Conservation (phyloP, 2,113 vertebrate genomes). For the Labrus mixtus region DNA sequence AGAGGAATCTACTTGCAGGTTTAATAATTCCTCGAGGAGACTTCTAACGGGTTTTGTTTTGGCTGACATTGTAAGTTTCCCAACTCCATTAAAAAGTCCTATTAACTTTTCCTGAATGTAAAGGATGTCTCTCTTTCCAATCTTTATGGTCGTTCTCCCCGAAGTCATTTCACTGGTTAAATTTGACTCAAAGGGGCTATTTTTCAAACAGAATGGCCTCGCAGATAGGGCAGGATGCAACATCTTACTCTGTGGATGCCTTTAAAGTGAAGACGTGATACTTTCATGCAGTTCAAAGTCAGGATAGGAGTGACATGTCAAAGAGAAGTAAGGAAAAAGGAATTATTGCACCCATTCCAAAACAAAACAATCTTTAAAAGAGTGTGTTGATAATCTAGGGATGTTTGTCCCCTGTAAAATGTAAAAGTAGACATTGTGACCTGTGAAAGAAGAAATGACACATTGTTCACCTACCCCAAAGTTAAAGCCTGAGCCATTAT, state of each 20-base stretch:
- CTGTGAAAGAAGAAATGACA: not conserved
- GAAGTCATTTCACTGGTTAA: not conserved
- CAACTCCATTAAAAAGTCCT: conserved; percentile 29
- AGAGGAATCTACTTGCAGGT: conserved; percentile 1
- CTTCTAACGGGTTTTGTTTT: not conserved
- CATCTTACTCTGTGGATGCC: not conserved
- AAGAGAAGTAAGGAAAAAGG: not conserved
- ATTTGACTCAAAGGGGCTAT: not conserved
- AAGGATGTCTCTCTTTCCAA: conserved; percentile 3
- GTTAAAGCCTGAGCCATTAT: not conserved
- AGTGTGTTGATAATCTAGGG: not conserved
- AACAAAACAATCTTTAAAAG: not conserved
- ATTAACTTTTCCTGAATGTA: conserved; percentile 29
- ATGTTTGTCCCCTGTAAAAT: not conserved
- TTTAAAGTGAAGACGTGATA: not conserved
- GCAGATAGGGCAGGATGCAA: not conserved
- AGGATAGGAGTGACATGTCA: not conserved
- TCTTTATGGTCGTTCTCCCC: not conserved
- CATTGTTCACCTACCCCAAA: not conserved
- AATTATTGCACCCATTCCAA: not conserved
- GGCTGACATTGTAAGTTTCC: conserved; percentile 6
- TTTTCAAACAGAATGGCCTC: not conserved
- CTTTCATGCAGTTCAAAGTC: not conserved
- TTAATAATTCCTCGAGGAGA: conserved; percentile 7
- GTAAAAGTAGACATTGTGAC: not conserved